A percentile compares a stretch with the other conserved stretches of the same genome.
These are phyloP conservation scores for Nothocercus julius DNA, from an alignment of 2,113 vertebrate species.

Conservation along the genomic window DNA sequence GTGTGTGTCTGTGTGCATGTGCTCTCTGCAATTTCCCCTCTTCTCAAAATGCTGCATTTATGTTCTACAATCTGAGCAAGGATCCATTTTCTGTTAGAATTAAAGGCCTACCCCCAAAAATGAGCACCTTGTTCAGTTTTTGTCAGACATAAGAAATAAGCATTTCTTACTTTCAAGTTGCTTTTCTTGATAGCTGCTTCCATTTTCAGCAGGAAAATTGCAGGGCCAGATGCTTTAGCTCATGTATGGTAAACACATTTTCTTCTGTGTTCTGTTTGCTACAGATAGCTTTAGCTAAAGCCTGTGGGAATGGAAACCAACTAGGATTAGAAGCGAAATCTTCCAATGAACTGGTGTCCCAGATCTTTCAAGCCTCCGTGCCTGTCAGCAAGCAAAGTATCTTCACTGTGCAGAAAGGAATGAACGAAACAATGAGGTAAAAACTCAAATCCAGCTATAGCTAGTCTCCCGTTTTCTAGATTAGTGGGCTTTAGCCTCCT, in stretches of 20 bases:
- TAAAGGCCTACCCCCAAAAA: background rate
- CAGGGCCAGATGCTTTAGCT: background rate
- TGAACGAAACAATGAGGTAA: constrained; percentile 98
- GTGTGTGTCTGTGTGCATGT: accelerated
- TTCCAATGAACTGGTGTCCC: constrained; percentile 82
- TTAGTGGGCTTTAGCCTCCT: background rate
- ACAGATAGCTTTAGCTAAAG: constrained; percentile 89
- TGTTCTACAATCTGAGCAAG: background rate
- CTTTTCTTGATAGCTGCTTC: background rate
- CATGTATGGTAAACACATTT: background rate
- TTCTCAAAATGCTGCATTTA: background rate
- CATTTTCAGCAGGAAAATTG: background rate
- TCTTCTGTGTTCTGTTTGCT: background rate
- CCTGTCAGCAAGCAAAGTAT: constrained; percentile 74
- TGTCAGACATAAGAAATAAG: background rate
- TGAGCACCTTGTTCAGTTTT: background rate
- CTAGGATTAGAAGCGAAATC: constrained; percentile 83
- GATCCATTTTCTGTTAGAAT: background rate
- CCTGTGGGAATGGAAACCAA: constrained; percentile 85
- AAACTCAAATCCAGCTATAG: background rate
- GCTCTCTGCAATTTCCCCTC: background rate
- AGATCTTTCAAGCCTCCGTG: constrained; percentile 85
- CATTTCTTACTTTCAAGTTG: background rate
- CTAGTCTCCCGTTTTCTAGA: background rate
- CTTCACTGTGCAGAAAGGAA: constrained; percentile 84